These are phyloP conservation scores for Nomada fabriciana DNA, from an alignment of 2,888 invertebrate species.

Conservation along the genomic window DNA sequence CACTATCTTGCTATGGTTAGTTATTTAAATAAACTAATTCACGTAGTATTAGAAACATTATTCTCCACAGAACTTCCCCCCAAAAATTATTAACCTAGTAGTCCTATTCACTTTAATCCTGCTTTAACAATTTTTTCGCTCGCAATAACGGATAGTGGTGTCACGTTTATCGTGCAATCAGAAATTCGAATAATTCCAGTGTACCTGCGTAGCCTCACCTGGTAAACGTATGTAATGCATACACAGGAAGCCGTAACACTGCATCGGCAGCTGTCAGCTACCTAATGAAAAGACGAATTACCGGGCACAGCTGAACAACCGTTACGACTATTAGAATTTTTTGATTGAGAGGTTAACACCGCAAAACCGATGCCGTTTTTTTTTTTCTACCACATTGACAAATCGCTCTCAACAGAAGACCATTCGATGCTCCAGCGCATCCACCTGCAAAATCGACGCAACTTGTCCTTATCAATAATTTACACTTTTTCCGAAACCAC, in stretches of 20 bases:
- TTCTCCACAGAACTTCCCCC: not conserved
- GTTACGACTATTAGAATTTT: slow-evolving; percentile 13
- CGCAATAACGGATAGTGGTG: not conserved
- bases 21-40: no score
- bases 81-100: not conserved
- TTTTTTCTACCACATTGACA: not conserved
- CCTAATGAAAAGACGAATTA: slow-evolving; percentile 24
- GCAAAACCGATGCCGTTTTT: not conserved
- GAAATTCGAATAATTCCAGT: not conserved
- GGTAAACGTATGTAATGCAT: not conserved
- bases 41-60: not conserved
- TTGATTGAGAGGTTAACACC: not conserved
- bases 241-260: slow-evolving; percentile 6
- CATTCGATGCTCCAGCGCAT: not conserved
- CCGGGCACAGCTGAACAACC: slow-evolving; percentile 13
- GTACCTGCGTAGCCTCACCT: not conserved
- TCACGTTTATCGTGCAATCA: slow-evolving; percentile 10
- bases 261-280: slow-evolving; percentile 21
- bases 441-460: not conserved
- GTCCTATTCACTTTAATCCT: not conserved
- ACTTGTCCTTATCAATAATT: not conserved
- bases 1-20: no score
- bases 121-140: not conserved
- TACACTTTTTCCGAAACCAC: not conserved
- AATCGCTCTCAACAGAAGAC: not conserved